Evolutionary conservation across 1,140 invertebrate species (phyloP), one percentile per base, ranked within the genome.

Genomic region (Nixonia krombeini): DNA sequence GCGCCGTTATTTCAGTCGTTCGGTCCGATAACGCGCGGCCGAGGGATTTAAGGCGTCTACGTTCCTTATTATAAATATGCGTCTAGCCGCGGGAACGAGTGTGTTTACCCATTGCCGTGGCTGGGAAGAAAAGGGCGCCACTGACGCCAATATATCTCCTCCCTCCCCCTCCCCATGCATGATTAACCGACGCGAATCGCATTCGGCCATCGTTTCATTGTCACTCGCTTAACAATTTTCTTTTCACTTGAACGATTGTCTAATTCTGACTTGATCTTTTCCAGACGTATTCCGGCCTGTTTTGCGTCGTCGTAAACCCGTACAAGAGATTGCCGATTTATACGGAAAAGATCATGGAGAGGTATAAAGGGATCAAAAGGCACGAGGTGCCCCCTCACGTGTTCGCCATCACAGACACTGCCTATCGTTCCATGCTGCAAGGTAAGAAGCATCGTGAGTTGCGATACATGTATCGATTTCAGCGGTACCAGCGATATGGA

Each of bases 321-420:
- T 99, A 99, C 90, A 98, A 99, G 87, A 93, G 93, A 83, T 89
- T 99, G 77, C 97, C 97, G 51, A 99, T 99, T 85, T 99, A 99
- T 88, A 98, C 96, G 76, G 96, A 98, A 85, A 97, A 97, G 86
- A 95, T 99, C 58, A 98, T 99, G 90, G 98, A 99, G 83, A 88
- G 96, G 83, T 99, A 99, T 87, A 99, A 99, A 90, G 98, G 98
- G 57, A 99, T 99, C 85, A 99, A 99, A 86, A 87, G 97, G 73
- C 97, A 99, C 87, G 97, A 99, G 88, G 95, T 99, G 45, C 98
- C 98, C 50, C 98, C 98, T 16, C 98, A 99, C 85, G 97, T 99
- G 33, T 99, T 98, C 87, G 97, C 98, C 78, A 99, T 99, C 84
- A 98, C 98, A 62, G 98, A 99, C 86, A 96, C 92, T 49, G 97